These are phyloP conservation scores for Emydoidea blandingii DNA, from an alignment of 2,797 vertebrate species.

Conservation along the genomic window DNA sequence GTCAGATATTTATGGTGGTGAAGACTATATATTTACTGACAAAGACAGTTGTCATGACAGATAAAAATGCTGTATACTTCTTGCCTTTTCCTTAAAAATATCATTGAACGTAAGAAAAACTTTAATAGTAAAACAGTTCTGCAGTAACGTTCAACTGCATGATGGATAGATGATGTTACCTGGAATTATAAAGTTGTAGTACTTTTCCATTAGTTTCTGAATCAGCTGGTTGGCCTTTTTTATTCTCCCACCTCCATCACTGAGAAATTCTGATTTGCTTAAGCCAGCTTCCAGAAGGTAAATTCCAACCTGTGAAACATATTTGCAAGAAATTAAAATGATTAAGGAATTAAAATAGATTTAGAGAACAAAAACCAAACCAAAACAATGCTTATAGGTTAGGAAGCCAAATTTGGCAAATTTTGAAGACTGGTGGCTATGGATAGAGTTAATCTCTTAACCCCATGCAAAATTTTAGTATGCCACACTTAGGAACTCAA, in stretches of 20 bases:
- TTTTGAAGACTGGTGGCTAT: neutral
- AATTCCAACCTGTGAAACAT: slow-evolving; percentile 88
- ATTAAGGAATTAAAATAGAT: neutral
- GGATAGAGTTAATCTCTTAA: neutral
- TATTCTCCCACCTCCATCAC: slow-evolving; percentile 91
- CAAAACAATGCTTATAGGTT: neutral
- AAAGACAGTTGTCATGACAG: neutral
- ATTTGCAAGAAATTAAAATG: neutral
- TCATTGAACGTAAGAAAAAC: neutral
- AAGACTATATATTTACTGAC: neutral
- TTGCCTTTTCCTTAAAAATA: neutral
- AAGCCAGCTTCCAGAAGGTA: slow-evolving; percentile 92
- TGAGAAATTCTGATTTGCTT: slow-evolving; percentile 91
- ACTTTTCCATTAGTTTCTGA: slow-evolving; percentile 95
- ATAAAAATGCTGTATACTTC: neutral
- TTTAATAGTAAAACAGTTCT: neutral
- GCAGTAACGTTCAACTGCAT: neutral
- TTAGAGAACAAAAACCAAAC: neutral
- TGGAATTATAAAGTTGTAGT: slow-evolving; percentile 91
- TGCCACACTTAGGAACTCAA: neutral
- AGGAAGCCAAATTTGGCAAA: neutral
- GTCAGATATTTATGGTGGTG: neutral
- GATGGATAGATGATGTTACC: slow-evolving; percentile 78
- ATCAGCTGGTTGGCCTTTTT: slow-evolving; percentile 94
- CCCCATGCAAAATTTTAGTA: fast-evolving